These are phyloP conservation scores for Zosterops pallidus DNA, from an alignment of 2,113 vertebrate species.

Conservation along the genomic window DNA sequence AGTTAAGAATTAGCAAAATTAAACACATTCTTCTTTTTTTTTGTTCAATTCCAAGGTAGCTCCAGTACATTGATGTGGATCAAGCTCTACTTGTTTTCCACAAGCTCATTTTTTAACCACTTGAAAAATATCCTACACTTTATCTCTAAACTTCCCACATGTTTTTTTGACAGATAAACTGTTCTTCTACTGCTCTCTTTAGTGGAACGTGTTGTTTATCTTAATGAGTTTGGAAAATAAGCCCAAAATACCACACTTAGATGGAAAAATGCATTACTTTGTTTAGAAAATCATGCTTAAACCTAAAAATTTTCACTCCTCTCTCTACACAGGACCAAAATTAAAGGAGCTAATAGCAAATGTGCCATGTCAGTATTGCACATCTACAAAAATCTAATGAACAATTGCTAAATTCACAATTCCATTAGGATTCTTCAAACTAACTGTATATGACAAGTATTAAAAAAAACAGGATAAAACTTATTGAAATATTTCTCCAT, in stretches of 20 bases:
- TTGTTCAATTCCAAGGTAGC: background rate
- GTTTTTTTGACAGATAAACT: slow-evolving; percentile 15
- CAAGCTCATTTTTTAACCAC: background rate
- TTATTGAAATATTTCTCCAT: background rate
- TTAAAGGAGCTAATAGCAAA: background rate
- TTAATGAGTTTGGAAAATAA: background rate
- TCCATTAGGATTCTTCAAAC: background rate
- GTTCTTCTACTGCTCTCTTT: background rate
- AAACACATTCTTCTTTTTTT: background rate
- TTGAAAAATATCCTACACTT: background rate
- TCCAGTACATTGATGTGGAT: background rate
- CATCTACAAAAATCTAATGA: background rate
- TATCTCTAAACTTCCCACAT: slow-evolving; percentile 6
- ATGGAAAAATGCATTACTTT: background rate
- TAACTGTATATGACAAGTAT: background rate
- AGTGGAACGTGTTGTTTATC: background rate
- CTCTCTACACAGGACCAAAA: background rate
- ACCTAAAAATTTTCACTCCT: background rate
- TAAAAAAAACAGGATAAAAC: background rate
- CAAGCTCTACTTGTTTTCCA: background rate
- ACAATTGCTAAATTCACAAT: background rate
- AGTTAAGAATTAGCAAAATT: background rate
- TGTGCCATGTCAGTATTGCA: background rate
- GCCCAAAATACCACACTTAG: background rate
- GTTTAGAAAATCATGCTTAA: background rate